Conservation (phyloP, 2,113 vertebrate genomes). For the Centropus bengalensis region DNA sequence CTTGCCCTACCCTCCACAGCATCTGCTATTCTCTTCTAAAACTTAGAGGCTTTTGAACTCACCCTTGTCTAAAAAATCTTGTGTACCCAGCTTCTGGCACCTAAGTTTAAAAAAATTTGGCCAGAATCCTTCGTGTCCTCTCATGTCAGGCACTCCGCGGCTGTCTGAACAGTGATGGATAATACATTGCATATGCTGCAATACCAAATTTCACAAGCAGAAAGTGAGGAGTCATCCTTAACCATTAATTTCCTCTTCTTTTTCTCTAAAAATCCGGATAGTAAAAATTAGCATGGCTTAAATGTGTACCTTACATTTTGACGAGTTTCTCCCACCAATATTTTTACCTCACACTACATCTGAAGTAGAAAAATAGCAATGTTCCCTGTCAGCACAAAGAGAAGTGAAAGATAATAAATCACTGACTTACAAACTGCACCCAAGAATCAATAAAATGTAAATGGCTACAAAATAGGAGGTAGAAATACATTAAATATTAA, state of each 20-base stretch:
- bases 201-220: background rate
- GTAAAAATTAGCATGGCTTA: background rate
- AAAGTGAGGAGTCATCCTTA: background rate
- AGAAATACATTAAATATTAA: slow-evolving; percentile 53
- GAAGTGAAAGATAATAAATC: slow-evolving; percentile 46
- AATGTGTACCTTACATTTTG: background rate
- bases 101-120: background rate
- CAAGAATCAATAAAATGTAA: slow-evolving; percentile 39
- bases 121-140: background rate
- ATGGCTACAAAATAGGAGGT: slow-evolving; percentile 5
- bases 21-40: background rate
- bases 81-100: background rate
- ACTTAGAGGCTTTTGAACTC: background rate
- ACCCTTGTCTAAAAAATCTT: background rate
- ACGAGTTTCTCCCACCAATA: background rate
- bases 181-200: background rate
- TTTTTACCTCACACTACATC: background rate
- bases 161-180: background rate
- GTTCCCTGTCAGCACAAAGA: slow-evolving; percentile 19
- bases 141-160: background rate
- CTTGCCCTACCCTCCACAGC: accelerated
- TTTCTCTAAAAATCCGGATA: background rate
- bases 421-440: slow-evolving; percentile 1
- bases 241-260: background rate
- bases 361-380: slow-evolving; percentile 3